A percentile compares a stretch with the other conserved stretches of the same genome.
phyloP scores from a whole-genome alignment of 2,113 vertebrate species.

The Corythoichthys haematopterus region DNA sequence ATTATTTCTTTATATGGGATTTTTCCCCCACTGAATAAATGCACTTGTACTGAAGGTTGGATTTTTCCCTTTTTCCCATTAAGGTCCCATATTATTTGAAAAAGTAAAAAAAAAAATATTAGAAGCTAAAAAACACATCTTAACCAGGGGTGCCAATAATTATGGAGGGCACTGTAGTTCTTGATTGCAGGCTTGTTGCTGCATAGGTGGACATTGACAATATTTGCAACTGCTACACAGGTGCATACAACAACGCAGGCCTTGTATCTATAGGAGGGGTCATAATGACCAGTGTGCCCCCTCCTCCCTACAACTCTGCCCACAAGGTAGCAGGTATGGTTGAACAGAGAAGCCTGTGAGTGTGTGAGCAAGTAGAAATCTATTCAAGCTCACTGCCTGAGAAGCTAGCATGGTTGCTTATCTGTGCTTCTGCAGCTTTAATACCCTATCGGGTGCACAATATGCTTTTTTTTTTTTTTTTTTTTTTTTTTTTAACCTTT shows the following conservation, averaged over 20 bases:
- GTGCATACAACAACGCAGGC: slow-evolving; percentile 94
- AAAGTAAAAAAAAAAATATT: too few species aligned
- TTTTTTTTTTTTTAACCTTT: too few species aligned
- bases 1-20: too few species aligned
- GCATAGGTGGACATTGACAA: slow-evolving; percentile 34
- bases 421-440: slow-evolving; percentile 35
- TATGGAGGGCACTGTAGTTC: too few species aligned
- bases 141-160: too few species aligned
- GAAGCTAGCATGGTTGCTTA: slow-evolving; percentile 61
- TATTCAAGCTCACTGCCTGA: slow-evolving; percentile 53
- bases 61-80: too few species aligned
- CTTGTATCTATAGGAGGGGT: slow-evolving; percentile 89
- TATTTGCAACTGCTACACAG: slow-evolving; percentile 74
- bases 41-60: too few species aligned
- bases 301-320: slow-evolving; percentile 81
- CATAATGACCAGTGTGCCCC: slow-evolving; percentile 82
- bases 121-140: too few species aligned
- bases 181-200: neutral
- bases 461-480: slow-evolving; percentile 25
- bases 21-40: too few species aligned
- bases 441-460: slow-evolving; percentile 23
- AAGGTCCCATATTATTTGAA: too few species aligned
- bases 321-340: slow-evolving; percentile 84
- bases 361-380: slow-evolving; percentile 17
- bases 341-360: slow-evolving; percentile 13